Evolutionary conservation across 2,888 invertebrate species (phyloP), one percentile per base, ranked within the genome.

Genomic region (Lamproptera curius): DNA sequence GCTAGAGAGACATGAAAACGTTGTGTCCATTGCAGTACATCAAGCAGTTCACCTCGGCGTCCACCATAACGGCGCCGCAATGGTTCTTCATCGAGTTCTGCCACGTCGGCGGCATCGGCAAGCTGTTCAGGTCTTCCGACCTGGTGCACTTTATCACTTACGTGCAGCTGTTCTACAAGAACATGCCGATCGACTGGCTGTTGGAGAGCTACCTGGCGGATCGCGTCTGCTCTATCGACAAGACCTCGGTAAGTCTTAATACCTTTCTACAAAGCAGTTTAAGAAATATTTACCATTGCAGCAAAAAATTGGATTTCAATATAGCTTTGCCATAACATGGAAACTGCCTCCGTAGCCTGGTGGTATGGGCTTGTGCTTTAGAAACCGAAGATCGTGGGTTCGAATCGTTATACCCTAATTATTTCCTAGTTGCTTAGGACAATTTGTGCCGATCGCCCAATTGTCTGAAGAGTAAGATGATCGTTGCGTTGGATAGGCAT

Each of bases 101-200:
- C 70, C 94, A 94, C 53, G 90, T 97, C 2, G 98, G 98, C 26
- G 98, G 98, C 67, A 98, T 98, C 59, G 97, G 97, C 89, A 96
- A 96, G 89, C 90, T 99, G 89, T 97, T 99, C 78, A 94, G 95
- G 67, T 94, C 96, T 13, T 91, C 93, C 0, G 95, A 97, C 67
- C 82, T 98, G 15, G 93, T 95, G 0, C 93, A 94, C 88, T 89
- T 98, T 52, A 92, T 97, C 31, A 95, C 96, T 57, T 98, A 97
- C 77, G 94, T 98, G 63, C 92, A 98, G 71, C 94, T 98, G 91
- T 98, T 99, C 74, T 96, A 97, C 80, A 93, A 93, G 67, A 97
- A 98, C 67, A 97, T 98, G 83, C 98, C 99, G 0, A 97, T 98
- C 0, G 98, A 99, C 72, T 99, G 98, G 98, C 88, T 99, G 4